Evolutionary conservation across 2,888 invertebrate genomes (phyloP).

Genomic region (Catotricha subobsoleta): DNA sequence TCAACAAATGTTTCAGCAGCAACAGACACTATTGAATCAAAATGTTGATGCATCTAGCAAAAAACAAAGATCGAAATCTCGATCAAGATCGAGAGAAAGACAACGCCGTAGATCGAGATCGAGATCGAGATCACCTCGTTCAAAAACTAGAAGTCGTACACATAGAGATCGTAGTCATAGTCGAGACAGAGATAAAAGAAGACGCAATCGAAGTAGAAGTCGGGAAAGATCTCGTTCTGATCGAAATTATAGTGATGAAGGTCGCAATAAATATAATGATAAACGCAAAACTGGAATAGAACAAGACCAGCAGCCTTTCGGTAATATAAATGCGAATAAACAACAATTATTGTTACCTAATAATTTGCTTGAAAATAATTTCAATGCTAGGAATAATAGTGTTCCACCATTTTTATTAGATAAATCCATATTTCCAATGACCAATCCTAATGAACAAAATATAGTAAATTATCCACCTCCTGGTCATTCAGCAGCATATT

Average conservation of each 20-base stretch:
- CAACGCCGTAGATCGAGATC: slow-evolving; percentile 35
- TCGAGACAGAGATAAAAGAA: slow-evolving; percentile 1
- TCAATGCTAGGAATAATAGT: too few species aligned
- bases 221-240: neutral
- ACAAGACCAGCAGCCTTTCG: too few species aligned
- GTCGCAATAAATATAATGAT: slow-evolving; percentile 1
- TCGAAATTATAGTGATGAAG: neutral
- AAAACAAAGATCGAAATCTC: neutral
- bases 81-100: slow-evolving; percentile 22
- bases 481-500: too few species aligned
- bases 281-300: neutral
- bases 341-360: too few species aligned
- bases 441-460: too few species aligned
- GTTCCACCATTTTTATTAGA: too few species aligned
- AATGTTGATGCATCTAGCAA: too few species aligned
- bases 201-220: neutral
- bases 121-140: slow-evolving; percentile 29
- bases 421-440: too few species aligned
- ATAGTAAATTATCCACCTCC: too few species aligned
- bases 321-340: too few species aligned
- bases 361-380: too few species aligned
- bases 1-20: slow-evolving; percentile 11
- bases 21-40: slow-evolving; percentile 4
- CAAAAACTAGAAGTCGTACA: slow-evolving; percentile 22
- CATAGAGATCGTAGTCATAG: slow-evolving; percentile 8